Base-by-base conservation (phyloP, 2,113 vertebrate species). In the Anas platyrhynchos region DNA sequence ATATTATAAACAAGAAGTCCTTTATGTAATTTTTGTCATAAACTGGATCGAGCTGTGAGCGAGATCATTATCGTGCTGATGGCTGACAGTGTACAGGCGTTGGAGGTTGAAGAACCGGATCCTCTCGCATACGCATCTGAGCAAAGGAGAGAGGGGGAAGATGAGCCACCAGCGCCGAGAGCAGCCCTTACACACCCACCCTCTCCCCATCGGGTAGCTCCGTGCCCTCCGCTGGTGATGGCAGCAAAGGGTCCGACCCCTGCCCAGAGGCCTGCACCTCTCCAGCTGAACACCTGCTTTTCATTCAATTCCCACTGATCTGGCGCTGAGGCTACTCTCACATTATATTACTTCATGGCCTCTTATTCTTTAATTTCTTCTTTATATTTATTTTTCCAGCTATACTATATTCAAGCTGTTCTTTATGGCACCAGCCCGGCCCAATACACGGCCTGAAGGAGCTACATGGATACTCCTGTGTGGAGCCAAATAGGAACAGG, bases 1-100 rank as follows among this genome's bases (percentile, higher is more conserved):
- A 97, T 97, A 96, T 98, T 97, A 98, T 98, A 97, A 98, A 98
- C 97, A 68, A 98, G 97, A 93, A 98, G 97, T 98, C 98, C 95
- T 97, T 38, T 63, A 5, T 92, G 96, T 93, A 41, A 76, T 88
- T 95, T 75, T 97, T 95, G 99, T 99, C 99, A 99, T 99, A 99
- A 99, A 97, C 99, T 99, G 97, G 99, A 99, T 95, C 99, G 98
- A 7, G 99, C 99, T 98, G 99, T 99, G 98, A 99, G 99, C 89
- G 99, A 99, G 84, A 99, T 97, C 96, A 99, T 98, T 98, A 99
- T 98, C 82, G 99, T 99, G 89, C 99, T 99, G 97, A 99, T 99
- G 93, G 99, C 99, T 16, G 99, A 99, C 58, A 99, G 97, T 0
- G 99, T 99, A 59, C 99, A 99, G 31, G 99, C 99, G 50, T 98